Evolutionary conservation across 2,113 vertebrate species (phyloP).

Genomic region (Syngnathus floridae): DNA sequence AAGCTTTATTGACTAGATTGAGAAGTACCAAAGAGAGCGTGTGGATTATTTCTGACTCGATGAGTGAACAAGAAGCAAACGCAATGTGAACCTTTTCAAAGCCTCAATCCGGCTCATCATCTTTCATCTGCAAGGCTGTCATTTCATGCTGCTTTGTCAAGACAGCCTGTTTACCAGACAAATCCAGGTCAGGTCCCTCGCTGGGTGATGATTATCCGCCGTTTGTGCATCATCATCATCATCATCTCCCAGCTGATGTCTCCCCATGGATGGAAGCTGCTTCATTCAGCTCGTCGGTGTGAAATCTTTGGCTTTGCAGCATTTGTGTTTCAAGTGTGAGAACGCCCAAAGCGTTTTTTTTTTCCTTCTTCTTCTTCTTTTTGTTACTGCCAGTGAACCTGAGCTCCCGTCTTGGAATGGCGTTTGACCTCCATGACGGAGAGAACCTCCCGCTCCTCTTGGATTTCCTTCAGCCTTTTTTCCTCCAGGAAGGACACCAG

Average conservation of each 20-base stretch:
- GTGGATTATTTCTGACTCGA: neutral
- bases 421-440: conserved; percentile 67
- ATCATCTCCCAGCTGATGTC: conserved; percentile 16
- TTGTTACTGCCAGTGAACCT: conserved; percentile 68
- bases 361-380: neutral
- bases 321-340: conserved; percentile 3
- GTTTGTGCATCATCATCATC: neutral
- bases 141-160: neutral
- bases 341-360: neutral
- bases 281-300: conserved; percentile 2
- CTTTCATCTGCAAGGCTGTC: neutral
- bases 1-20: neutral
- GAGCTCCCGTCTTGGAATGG: conserved; percentile 50
- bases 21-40: neutral
- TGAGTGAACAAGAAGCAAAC: neutral
- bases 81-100: neutral
- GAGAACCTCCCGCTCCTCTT: conserved; percentile 57
- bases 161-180: conserved; percentile 2
- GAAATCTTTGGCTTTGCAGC: conserved; percentile 54
- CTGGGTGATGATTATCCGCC: neutral
- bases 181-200: conserved; percentile 7
- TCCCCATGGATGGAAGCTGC: conserved; percentile 29
- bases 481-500: conserved; percentile 84
- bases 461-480: conserved; percentile 79
- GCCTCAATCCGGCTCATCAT: neutral